phyloP scores from a whole-genome alignment of 2,113 vertebrate genomes.

The Gasterosteus aculeatus region DNA sequence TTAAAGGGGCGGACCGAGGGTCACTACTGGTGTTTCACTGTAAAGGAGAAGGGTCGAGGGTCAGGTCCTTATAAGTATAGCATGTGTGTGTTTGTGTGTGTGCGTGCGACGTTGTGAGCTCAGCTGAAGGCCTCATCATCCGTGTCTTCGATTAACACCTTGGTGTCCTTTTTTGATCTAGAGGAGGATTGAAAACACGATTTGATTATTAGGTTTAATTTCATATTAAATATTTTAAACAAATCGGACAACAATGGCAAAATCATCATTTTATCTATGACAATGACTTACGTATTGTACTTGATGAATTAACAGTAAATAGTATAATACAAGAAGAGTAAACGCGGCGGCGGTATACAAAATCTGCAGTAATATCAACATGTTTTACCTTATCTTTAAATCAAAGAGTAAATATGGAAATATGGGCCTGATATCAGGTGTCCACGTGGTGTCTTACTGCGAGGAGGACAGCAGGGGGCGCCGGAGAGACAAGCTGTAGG shows the following conservation, averaged over 20 bases:
- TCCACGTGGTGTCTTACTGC: conserved; percentile 79
- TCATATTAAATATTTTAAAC: neutral
- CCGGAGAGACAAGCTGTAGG: conserved; percentile 91
- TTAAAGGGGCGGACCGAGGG: conserved; percentile 38
- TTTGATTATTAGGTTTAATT: neutral
- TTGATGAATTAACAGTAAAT: neutral
- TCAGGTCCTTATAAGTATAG: conserved; percentile 58
- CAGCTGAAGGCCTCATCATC: conserved; percentile 96
- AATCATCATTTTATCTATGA: neutral
- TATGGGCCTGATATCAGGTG: neutral
- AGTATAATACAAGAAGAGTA: neutral
- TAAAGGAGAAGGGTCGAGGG: conserved; percentile 17
- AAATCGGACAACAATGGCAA: neutral
- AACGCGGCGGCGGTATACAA: neutral
- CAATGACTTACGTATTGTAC: neutral
- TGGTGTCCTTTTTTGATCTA: conserved; percentile 95
- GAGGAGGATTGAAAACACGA: conserved; percentile 16
- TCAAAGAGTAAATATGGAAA: neutral
- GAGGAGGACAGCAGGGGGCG: conserved; percentile 89
- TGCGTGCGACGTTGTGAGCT: conserved; percentile 68
- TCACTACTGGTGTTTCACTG: conserved; percentile 1
- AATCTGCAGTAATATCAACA: neutral
- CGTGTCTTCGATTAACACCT: conserved; percentile 98
- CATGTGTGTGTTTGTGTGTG: conserved; percentile 8
- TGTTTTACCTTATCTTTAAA: neutral